Percentiles rank a stretch among this genome's conserved stretches.
Conservation (phyloP, 2,113 vertebrate genomes). For the Paramisgurnus dabryanus region DNA sequence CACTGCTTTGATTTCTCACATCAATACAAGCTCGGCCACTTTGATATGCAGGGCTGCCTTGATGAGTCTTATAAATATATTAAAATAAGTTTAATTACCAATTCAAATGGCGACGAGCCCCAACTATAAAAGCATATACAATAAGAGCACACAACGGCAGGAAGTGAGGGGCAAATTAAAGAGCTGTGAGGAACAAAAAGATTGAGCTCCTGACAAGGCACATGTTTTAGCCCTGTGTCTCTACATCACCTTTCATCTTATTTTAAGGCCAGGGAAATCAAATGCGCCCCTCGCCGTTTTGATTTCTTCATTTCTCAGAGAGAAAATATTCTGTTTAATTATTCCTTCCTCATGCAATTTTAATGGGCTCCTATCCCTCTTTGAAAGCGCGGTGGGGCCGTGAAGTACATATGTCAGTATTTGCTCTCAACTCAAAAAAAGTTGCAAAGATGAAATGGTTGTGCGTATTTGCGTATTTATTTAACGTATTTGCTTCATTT, state of each 20-base stretch:
- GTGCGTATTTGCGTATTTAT: too few species aligned
- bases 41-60: constrained; percentile 78
- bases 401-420: constrained; percentile 79
- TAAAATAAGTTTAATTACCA: constrained; percentile 83
- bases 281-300: constrained; percentile 61
- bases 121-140: constrained; percentile 74
- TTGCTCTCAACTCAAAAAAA: constrained; percentile 66
- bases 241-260: constrained; percentile 68
- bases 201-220: constrained; percentile 70
- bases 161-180: constrained; percentile 69
- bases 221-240: constrained; percentile 67
- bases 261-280: constrained; percentile 70
- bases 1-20: constrained; percentile 78
- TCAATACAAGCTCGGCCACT: constrained; percentile 79
- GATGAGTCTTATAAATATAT: constrained; percentile 78
- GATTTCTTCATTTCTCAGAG: constrained; percentile 72
- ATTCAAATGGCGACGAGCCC: constrained; percentile 73
- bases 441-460: constrained; percentile 67
- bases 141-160: constrained; percentile 69
- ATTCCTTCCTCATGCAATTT: constrained; percentile 77
- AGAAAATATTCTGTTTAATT: constrained; percentile 77
- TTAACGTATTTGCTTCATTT: constrained; percentile 77
- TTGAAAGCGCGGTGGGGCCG: constrained; percentile 69
- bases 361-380: constrained; percentile 67
- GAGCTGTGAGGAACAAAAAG: constrained; percentile 73